Evolutionary conservation across 1,140 invertebrate species (phyloP), one percentile per base, ranked within the genome.

Genomic region (Sesamia nonagrioides): DNA sequence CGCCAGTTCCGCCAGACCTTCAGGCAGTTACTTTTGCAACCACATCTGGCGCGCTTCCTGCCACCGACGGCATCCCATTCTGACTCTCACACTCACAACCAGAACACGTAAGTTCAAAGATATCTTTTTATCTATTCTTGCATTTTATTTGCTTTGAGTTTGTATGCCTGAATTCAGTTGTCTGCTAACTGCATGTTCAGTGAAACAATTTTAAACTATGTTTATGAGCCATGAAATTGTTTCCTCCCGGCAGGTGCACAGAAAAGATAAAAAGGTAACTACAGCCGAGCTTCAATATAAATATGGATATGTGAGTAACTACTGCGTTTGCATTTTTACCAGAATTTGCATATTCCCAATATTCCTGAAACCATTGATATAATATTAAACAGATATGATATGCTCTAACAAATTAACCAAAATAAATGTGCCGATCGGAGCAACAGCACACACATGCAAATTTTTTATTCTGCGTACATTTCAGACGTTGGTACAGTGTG

Each of bases 1-100:
- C 96, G 97, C 60, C 98, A 99, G 95, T 99, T 99, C 91, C 95
- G 98, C 13, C 96, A 97, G 58, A 98, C 98, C 0, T 99, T 99
- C 88, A 96, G 97, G 3, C 96, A 97, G 76, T 87, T 98, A 45
- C 97, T 98, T 81, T 87, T 95, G 78, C 95, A 95, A 88, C 95
- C 88, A 81, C 95, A 83, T 77, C 94, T 90, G 78, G 95, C 77
- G 82, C 95, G 88, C 9, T 93, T 90, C 82, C 68, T 90, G 37
- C 92, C 92, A 1, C 87, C 92, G 0, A 84, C 88, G 15, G 87
- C 85, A 7, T 94, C 92, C 0, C 93, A 93, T 78, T 92, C 91
- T 15, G 92, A 93, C 45, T 90, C 90, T 17, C 89, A 91, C 76
- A 91, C 27, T 1, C 6, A 40, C 37, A 40, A 40, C 27, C 27